Base-by-base conservation (phyloP, 2,888 invertebrate genomes). In the Cotesia congregata region DNA sequence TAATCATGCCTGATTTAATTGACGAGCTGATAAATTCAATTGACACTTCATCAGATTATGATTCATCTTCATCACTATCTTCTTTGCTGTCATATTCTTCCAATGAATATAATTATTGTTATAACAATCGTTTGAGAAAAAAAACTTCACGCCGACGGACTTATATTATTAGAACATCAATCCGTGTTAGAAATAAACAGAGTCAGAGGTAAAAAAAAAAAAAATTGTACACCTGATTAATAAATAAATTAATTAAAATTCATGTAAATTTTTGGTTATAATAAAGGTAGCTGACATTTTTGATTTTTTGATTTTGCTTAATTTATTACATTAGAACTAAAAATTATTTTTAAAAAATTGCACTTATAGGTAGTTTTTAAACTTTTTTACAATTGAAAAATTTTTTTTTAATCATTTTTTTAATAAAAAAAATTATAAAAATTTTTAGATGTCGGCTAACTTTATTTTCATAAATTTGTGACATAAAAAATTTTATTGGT, bases 101-200 rank as follows among this genome's bases (percentile, higher is more conserved):
- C 12, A 15, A 74, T 7, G 38, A 20, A 38, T 6, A 9, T 67
- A 20, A 60, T 39, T 60, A 61, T 38, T 68, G 9, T 68, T 68
- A 67, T 40, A 20, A 60, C 60, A 68, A 74, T 39, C 67, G 68
- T n/a, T 39, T n/a, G 20, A 74, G 60, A 74, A 39, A 61, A 17
- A 39, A 69, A 41, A 64, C 38, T 70, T 41, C 40, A 20, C 69
- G 17, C 6, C 50, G 75, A n/a, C 75, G 75, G 64, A 68, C n/a
- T 9, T 41, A 69, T 5, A 70, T 75, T 17, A 40, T 64, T 15
- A 70, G 62, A 12, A 41, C 75, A 9, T 40, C 41, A 7, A 75
- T 75, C 5, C 69, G 62, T 59, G 59, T 73, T 4, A 73, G 59
- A 50, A 68, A 68, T 68, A 15, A 68, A n/a, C 68, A 39, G 0